Base-by-base conservation (phyloP, 2,888 invertebrate species). In the Pyrocoelia pectoralis region DNA sequence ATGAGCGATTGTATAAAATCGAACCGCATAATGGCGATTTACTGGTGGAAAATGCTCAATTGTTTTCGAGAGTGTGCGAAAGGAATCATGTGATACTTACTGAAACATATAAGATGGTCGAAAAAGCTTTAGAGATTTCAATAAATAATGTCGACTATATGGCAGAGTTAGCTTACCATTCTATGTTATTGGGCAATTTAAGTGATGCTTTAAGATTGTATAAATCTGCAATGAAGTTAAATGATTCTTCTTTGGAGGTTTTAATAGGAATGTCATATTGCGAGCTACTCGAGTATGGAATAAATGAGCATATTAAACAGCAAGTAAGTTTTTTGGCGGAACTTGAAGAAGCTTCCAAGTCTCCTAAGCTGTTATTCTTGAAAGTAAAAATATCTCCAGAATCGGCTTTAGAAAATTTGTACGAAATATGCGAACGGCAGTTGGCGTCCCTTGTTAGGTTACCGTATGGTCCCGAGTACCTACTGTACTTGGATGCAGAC, bases 311-410 rank as follows among this genome's bases (percentile, higher is more conserved):
- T 74, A 89, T 94, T 0, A 86, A 88, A 8, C 92, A 95, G 72
- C 97, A 98, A 81, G 84, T 97, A 29, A 93, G 96, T 72, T 89
- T 95, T 73, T 83, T 97, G 1, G 87, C 89, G 76, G 94, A 96
- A 80, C 83, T 93, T 15, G 90, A 93, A 80, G 89, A 89, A 70
- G 86, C 88, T 8, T 83, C 86, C 4, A 85, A 85, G 46, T 88
- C 88, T 61, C 84, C 91, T 13, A 89, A 93, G 19, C 82, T 92
- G 43, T 77, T 92, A 2, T 86, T 89, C 64, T 83, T 94, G 76
- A 88, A 88, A 9, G 89, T 92, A 0, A 89, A 89, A 76, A 80
- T 89, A 15, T 83, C 84, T 68, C 80, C 82, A 0, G 80, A 82
- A 6, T 84, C 84, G 71, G 86, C 89, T 1, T 73, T 89, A 19